phyloP scores from a whole-genome alignment of 1,140 invertebrate genomes.

The Glomeris maerens region DNA sequence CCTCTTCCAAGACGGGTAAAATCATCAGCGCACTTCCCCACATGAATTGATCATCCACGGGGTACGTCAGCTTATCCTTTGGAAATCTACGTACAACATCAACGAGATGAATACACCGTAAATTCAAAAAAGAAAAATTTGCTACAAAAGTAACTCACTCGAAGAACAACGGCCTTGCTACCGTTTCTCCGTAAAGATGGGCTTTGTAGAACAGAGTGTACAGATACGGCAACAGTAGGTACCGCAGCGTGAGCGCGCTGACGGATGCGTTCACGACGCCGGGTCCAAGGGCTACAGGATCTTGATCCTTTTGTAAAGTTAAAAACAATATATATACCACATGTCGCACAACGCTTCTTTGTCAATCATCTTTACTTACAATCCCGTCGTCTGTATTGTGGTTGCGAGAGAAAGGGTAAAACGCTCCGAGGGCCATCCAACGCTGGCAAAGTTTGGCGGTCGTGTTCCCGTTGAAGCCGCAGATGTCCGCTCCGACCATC shows the following conservation, averaged over 20 bases:
- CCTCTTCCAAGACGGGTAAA: constrained; percentile 52
- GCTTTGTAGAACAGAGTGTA: constrained; percentile 66
- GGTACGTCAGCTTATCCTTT: constrained; percentile 46
- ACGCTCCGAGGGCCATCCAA: constrained; percentile 68
- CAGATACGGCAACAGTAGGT: constrained; percentile 61
- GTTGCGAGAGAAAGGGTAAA: constrained; percentile 56
- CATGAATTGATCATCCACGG: constrained; percentile 63
- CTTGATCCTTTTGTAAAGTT: constrained; percentile 46
- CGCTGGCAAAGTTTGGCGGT: constrained; percentile 55
- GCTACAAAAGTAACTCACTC: constrained; percentile 42
- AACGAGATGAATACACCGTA: neutral
- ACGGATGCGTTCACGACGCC: constrained; percentile 46
- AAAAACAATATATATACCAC: neutral
- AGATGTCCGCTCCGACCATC: constrained; percentile 77
- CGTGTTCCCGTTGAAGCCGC: constrained; percentile 67
- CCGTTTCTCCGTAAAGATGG: constrained; percentile 51
- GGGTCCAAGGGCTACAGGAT: constrained; percentile 54
- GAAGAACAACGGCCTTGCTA: constrained; percentile 62
- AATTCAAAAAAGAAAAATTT: neutral
- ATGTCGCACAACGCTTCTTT: neutral
- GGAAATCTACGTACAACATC: constrained; percentile 40
- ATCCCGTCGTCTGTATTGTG: constrained; percentile 59
- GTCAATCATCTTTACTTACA: no score
- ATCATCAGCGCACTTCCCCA: constrained; percentile 62
- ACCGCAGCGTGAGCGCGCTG: constrained; percentile 48